Base-by-base conservation (phyloP, 1,140 invertebrate species). In the Orius insidiosus region DNA sequence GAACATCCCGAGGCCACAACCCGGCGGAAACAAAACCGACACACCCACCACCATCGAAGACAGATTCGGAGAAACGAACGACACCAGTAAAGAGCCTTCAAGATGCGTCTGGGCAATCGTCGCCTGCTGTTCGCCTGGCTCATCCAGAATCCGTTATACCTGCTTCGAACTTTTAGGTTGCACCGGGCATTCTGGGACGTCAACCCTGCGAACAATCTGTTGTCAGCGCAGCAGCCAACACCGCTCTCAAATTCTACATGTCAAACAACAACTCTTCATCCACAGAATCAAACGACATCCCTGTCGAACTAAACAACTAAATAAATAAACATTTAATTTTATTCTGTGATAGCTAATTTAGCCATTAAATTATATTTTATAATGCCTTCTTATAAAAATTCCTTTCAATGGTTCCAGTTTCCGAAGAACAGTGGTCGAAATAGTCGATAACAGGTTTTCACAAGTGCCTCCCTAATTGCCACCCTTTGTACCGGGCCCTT, bases 121-220 rank as follows among this genome's bases (percentile, higher is more conserved):
- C 8, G 68, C 71, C 15, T 82, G 78, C 55, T 81, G 78, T 51
- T 63, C 67, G 16, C 55, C 57, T 6, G 60, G 51, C 2, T 62
- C 54, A 37, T 50, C 37, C 45, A 51, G 52, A 48, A 61, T 65
- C 35, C 55, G 55, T 10, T 68, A 69, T 48, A 61, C 60, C 5
- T 82, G 78, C 56, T 81, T 82, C 57, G 73, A 76, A 54, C 57
- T 66, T 1, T 61, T 73, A 47, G 72, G 72, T 3, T 82, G 78
- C 57, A 65, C 68, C 1, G 73, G 70, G 63, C 72, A 10, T 73
- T 71, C 53, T 75, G 74, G 68, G 72, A 69, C 50, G 55, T 62
- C 0, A 72, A 70, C 75, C 75, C 0, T 81, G 78, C 54, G 65
- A 68, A 7, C 54, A 60, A 31, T 55, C 67, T 3, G 59, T 68